Percentiles rank a stretch among this genome's conserved stretches.
Evolutionary conservation across 2,888 invertebrate genomes (phyloP).

Genomic region (Argynnis bischoffii): DNA sequence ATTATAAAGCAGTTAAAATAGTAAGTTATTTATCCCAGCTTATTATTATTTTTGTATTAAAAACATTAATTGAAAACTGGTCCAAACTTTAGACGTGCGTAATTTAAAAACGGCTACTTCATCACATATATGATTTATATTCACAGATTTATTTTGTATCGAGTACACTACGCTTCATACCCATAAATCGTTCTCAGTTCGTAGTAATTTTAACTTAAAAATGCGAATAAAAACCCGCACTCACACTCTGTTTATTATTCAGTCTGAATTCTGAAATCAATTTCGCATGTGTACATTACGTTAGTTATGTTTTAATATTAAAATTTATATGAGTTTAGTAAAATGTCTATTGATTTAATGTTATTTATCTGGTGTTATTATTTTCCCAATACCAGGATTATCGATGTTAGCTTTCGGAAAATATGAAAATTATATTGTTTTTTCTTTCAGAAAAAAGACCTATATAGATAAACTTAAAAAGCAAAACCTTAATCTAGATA

Average conservation of each 20-base stretch:
- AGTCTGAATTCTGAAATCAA: constrained; percentile 51
- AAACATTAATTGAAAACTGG: neutral
- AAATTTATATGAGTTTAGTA: no score
- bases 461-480: no score
- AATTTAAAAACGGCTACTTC: constrained; percentile 7
- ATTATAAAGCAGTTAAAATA: neutral
- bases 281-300: constrained; percentile 42
- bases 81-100: neutral
- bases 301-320: no score
- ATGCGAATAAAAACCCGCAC: constrained; percentile 51
- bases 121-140: constrained; percentile 17
- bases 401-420: no score
- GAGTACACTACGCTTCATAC: constrained; percentile 11
- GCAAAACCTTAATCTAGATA: no score
- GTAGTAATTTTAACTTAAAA: constrained; percentile 38
- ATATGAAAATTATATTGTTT: no score
- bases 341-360: no score
- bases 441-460: no score
- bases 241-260: constrained; percentile 53
- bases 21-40: neutral
- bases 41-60: neutral
- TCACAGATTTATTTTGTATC: constrained; percentile 8
- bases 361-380: no score
- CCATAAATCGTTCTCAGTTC: constrained; percentile 16
- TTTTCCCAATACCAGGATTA: no score